A percentile compares a stretch with the other conserved stretches of the same genome.
These are phyloP conservation scores for Kryptolebias marmoratus DNA, from an alignment of 2,113 vertebrate species.

Conservation along the genomic window DNA sequence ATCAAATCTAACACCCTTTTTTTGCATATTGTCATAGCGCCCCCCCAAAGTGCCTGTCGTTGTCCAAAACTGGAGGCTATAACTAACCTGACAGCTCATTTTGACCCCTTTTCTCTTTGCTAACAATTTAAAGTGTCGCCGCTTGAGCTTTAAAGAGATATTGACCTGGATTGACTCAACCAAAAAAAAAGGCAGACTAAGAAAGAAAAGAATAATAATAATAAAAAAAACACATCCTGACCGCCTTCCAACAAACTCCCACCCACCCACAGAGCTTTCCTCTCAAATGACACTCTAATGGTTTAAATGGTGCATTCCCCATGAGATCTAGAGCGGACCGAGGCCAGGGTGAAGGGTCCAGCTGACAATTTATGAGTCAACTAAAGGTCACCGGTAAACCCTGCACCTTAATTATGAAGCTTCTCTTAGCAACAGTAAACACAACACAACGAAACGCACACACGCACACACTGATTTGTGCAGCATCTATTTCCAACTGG, in stretches of 20 bases:
- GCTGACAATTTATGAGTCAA: conserved; percentile 66
- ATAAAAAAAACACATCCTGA: conserved; percentile 1
- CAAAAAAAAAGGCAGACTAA: conserved; percentile 59
- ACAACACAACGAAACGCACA: conserved; percentile 10
- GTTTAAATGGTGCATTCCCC: conserved; percentile 65
- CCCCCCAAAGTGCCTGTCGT: too few species aligned
- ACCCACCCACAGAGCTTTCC: conserved; percentile 19
- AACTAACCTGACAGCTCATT: not conserved
- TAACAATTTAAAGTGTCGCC: conserved; percentile 54
- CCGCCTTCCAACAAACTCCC: conserved; percentile 21
- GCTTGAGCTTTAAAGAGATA: conserved; percentile 34
- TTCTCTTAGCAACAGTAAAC: conserved; percentile 66
- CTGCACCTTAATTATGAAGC: conserved; percentile 37
- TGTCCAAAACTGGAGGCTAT: conserved; percentile 3
- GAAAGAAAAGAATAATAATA: conserved; percentile 2
- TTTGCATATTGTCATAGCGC: conserved; percentile 7
- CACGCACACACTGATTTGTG: conserved; percentile 31
- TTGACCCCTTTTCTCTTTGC: conserved; percentile 17
- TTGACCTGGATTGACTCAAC: conserved; percentile 64
- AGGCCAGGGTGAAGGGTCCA: conserved; percentile 58
- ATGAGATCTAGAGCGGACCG: conserved; percentile 41
- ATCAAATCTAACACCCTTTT: conserved; percentile 35
- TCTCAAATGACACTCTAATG: conserved; percentile 78
- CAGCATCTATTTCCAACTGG: conserved; percentile 41
- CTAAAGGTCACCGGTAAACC: conserved; percentile 68